A percentile compares a stretch with the other conserved stretches of the same genome.
phyloP scores from a whole-genome alignment of 1,140 invertebrate genomes.

The Conopomorpha cramerella region DNA sequence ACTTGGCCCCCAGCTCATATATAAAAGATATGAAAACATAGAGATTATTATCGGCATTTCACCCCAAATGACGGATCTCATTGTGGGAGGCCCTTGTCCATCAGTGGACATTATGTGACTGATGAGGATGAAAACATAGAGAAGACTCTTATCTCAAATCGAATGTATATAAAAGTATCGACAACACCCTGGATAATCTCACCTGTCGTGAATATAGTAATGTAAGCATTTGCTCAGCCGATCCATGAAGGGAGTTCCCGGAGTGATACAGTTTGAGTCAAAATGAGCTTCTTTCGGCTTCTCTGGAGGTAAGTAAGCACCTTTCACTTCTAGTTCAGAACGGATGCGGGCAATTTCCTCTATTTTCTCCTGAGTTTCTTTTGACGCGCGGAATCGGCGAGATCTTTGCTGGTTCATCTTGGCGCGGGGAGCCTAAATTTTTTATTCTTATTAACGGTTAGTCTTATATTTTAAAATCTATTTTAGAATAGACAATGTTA shows the following conservation, averaged over 20 bases:
- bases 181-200: constrained; percentile 1
- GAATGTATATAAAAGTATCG: background rate
- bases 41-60: no score
- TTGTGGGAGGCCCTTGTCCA: no score
- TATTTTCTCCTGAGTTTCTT: constrained; percentile 91
- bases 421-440: constrained; percentile 83
- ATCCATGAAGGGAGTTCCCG: constrained; percentile 98
- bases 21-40: constrained; percentile 5
- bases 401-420: constrained; percentile 99
- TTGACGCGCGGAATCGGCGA: constrained; percentile 93
- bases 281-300: constrained; percentile 93
- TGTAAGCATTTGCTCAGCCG: constrained; percentile 91
- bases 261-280: constrained; percentile 98
- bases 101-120: no score
- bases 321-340: constrained; percentile 75
- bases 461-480: no score
- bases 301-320: constrained; percentile 81
- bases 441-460: no score
- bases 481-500: no score
- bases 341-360: constrained; percentile 82
- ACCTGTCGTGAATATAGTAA: constrained; percentile 93
- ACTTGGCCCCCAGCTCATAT: no score
- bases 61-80: no score
- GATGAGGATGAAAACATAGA: no score
- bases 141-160: no score